Evolutionary conservation across 2,797 vertebrate species (phyloP).

Genomic region (Phoeniculus purpureus): DNA sequence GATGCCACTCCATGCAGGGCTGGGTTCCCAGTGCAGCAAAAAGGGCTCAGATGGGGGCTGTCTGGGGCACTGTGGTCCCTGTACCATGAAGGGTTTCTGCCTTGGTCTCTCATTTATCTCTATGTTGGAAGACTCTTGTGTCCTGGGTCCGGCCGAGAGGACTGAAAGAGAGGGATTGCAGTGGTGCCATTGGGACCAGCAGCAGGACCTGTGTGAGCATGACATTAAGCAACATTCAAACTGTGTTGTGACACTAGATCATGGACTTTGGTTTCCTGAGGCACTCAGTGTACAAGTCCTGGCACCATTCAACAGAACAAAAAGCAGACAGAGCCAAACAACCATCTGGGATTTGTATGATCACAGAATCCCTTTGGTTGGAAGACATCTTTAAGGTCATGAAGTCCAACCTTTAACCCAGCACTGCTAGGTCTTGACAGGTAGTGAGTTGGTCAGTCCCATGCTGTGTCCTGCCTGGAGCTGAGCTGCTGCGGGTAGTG

Average conservation of each 20-base stretch:
- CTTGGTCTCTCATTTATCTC: background rate
- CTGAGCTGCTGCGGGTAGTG: background rate
- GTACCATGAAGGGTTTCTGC: background rate
- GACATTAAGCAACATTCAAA: accelerated
- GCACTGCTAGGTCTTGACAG: no score
- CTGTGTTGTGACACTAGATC: accelerated
- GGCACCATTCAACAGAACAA: background rate
- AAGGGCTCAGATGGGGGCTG: background rate
- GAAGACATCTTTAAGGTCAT: no score
- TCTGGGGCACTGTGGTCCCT: background rate
- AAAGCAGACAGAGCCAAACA: background rate
- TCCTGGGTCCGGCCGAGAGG: background rate
- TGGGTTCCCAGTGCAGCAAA: background rate
- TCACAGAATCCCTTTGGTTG: no score
- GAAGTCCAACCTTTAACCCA: no score
- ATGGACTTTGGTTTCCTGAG: accelerated
- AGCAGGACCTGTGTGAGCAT: background rate
- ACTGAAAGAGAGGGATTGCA: background rate
- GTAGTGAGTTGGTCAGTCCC: background rate
- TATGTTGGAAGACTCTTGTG: accelerated
- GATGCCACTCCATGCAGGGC: background rate
- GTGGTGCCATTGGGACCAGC: background rate
- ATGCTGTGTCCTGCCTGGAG: accelerated
- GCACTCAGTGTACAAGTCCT: accelerated
- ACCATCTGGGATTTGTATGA: background rate